Evolutionary conservation across 1,140 invertebrate genomes (phyloP), one percentile per base, ranked within the genome.

Genomic region (Anoplophora glabripennis): DNA sequence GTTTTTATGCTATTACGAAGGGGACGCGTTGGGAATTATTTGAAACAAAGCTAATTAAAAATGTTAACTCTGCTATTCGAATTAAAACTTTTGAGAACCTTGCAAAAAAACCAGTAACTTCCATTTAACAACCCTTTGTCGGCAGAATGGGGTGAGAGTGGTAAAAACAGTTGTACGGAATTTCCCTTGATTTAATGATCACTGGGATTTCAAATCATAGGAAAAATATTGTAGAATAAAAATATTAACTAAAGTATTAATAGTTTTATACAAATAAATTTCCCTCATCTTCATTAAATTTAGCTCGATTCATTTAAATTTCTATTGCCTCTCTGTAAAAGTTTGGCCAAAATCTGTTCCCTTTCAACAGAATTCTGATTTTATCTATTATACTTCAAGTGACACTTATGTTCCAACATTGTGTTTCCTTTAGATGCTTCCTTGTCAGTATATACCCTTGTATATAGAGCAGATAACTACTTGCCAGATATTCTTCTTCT

Each of bases 1-100:
- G 15, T 15, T 7, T 44, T 10, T 17, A 4, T 17, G 42, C 7
- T 44, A 17, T 17, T 44, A 44, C 15, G 15, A 17, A 10, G 14
- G 42, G 3, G 21, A 44, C 4, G 10, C 11, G 4, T 14, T 4
- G 42, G n/a, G n/a, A 44, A 44, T 18, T 44, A 12, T 17, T 14
- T 15, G 4, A 44, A 44, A 44, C 42, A 44, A 44, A 44, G 42
- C 42, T 18, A 44, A 44, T 44, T 44, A 44, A 17, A 17, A 44
- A 44, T 44, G 42, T 44, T 17, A 14, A 44, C n/a, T n/a, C n/a
- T n/a, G n/a, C 14, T 44, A 18, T 44, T 17, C 14, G 21, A 44
- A 44, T 44, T 10, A 15, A 44, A 44, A 44, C 42, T 17, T 44
- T 0, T 18, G 11, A 14, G 14, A 15, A 44, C 21, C 11, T 3